These are phyloP conservation scores for Heliconius himera DNA, from an alignment of 1,140 invertebrate species.

Conservation along the genomic window DNA sequence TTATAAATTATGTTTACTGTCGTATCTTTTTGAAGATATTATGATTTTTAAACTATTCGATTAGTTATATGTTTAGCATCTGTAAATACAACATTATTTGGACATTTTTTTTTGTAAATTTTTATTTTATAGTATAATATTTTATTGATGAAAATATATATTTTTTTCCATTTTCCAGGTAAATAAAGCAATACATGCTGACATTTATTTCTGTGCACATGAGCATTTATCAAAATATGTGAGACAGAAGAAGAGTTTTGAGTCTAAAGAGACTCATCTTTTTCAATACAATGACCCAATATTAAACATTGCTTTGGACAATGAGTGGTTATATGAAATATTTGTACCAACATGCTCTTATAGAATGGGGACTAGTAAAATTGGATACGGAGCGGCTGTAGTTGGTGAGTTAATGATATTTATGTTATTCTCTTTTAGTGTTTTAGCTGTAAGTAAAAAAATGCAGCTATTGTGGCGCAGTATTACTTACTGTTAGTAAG, in stretches of 20 bases:
- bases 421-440: neutral
- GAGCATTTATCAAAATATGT: conserved; percentile 84
- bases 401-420: conserved; percentile 84
- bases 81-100: too few species aligned
- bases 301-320: conserved; percentile 58
- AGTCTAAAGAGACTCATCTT: conserved; percentile 52
- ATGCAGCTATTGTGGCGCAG: too few species aligned
- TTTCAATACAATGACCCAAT: conserved; percentile 58
- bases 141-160: neutral
- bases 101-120: too few species aligned
- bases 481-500: too few species aligned
- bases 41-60: too few species aligned
- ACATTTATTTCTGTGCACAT: conserved; percentile 93
- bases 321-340: conserved; percentile 88
- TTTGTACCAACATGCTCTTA: conserved; percentile 96
- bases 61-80: too few species aligned
- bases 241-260: conserved; percentile 57
- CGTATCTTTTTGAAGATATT: too few species aligned
- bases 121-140: too few species aligned
- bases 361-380: conserved; percentile 92
- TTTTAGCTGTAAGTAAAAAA: too few species aligned
- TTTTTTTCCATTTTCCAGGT: conserved; percentile 76
- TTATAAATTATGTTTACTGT: too few species aligned
- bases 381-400: conserved; percentile 92
- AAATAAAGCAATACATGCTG: conserved; percentile 85